Evolutionary conservation across 2,113 vertebrate genomes (phyloP).

Genomic region (Hiodon tergisus): DNA sequence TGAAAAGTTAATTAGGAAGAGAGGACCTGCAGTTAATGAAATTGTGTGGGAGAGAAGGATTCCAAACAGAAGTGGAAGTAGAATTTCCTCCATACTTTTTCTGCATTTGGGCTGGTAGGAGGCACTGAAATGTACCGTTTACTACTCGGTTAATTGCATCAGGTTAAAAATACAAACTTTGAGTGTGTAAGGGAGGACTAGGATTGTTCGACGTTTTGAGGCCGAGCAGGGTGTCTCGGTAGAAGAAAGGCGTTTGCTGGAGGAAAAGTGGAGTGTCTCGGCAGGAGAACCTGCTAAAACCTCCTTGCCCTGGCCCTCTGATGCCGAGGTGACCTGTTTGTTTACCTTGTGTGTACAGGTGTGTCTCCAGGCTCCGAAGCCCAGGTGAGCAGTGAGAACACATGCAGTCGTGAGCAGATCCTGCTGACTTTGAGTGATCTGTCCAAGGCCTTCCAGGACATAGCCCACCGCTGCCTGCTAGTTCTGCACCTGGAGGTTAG

Average conservation of each 20-base stretch:
- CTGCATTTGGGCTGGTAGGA: neutral
- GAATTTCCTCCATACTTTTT: neutral
- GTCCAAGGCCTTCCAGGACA: constrained; percentile 88
- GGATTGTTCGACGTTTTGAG: no score
- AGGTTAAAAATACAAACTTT: no score
- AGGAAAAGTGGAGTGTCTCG: no score
- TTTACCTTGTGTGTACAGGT: constrained; percentile 45
- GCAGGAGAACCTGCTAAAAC: no score
- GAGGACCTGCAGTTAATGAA: neutral
- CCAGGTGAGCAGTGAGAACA: constrained; percentile 67
- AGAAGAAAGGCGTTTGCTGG: no score
- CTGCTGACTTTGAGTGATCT: constrained; percentile 85
- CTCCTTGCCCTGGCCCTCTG: neutral
- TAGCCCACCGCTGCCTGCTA: constrained; percentile 89
- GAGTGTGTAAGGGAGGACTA: neutral
- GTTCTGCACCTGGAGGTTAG: constrained; percentile 94
- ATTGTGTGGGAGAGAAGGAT: neutral
- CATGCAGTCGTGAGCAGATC: constrained; percentile 85
- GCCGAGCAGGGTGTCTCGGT: no score
- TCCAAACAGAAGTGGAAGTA: neutral
- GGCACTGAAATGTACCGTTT: neutral
- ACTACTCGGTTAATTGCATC: neutral
- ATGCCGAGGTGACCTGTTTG: constrained; percentile 1
- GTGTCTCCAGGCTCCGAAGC: constrained; percentile 73
- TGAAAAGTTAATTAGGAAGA: neutral